Percentiles rank a stretch among this genome's conserved stretches.
Evolutionary conservation across 2,888 invertebrate species (phyloP).

Genomic region (Ephialtes manifestator): DNA sequence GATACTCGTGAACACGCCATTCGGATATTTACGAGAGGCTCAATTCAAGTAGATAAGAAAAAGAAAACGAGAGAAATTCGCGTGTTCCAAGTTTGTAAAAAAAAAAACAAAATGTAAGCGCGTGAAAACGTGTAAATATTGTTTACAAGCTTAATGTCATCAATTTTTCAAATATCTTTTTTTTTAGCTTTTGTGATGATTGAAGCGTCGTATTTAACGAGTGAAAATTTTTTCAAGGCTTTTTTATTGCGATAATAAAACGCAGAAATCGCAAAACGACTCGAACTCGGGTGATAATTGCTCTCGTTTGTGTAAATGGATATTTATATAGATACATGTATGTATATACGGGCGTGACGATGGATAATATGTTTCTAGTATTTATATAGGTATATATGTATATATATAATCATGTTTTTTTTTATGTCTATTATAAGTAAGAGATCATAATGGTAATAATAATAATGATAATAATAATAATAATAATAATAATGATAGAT

Average conservation of each 20-base stretch:
- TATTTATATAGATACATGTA: slow-evolving; percentile 61
- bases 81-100: slow-evolving; percentile 30
- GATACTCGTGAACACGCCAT: slow-evolving; percentile 47
- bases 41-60: slow-evolving; percentile 44
- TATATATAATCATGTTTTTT: slow-evolving; percentile 66
- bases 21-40: slow-evolving; percentile 52
- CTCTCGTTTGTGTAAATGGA: slow-evolving; percentile 60
- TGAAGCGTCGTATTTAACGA: neutral
- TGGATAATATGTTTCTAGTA: slow-evolving; percentile 58
- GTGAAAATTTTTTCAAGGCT: neutral
- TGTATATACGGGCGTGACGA: slow-evolving; percentile 58
- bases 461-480: slow-evolving; percentile 61
- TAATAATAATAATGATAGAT: slow-evolving; percentile 47
- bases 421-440: slow-evolving; percentile 62
- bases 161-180: slow-evolving; percentile 10
- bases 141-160: slow-evolving; percentile 25
- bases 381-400: slow-evolving; percentile 48
- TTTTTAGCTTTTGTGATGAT: slow-evolving; percentile 14
- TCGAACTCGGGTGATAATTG: slow-evolving; percentile 55
- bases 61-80: slow-evolving; percentile 47
- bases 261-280: neutral
- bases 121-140: slow-evolving; percentile 35
- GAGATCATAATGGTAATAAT: slow-evolving; percentile 71
- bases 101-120: slow-evolving; percentile 36
- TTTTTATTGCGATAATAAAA: neutral